Conservation (phyloP, 2,797 vertebrate genomes). For the Crax fasciolata region DNA sequence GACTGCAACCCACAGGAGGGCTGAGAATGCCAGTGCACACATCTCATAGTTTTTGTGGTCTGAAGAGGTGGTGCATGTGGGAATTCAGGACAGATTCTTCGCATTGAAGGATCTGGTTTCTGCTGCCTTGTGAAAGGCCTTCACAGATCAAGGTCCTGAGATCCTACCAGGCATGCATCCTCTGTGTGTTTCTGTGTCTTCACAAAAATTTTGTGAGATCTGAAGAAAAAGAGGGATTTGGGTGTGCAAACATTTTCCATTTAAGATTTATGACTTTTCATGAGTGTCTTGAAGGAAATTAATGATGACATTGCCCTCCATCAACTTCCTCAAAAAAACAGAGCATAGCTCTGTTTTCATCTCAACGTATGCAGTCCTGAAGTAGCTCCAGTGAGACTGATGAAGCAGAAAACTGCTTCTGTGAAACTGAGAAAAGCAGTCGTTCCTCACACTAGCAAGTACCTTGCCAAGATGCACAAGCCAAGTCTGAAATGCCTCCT, state of each 20-base stretch:
- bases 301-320: neutral
- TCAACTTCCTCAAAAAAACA: neutral
- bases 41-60: neutral
- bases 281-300: neutral
- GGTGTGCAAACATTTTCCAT: neutral
- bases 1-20: neutral
- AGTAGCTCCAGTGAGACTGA: neutral
- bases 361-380: neutral
- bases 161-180: neutral
- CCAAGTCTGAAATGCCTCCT: neutral
- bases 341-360: neutral
- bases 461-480: neutral
- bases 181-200: neutral
- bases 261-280: constrained; percentile 4
- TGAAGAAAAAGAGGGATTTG: neutral
- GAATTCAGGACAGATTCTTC: constrained; percentile 7
- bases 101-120: neutral
- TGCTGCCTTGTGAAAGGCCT: neutral
- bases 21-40: neutral
- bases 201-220: neutral
- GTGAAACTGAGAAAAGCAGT: neutral
- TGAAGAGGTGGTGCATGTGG: neutral
- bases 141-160: constrained; percentile 6
- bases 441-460: neutral
- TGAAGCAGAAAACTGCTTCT: neutral